Percentiles rank a stretch among this genome's conserved stretches.
Conservation (phyloP, 2,888 invertebrate genomes). For the Antitype chi region DNA sequence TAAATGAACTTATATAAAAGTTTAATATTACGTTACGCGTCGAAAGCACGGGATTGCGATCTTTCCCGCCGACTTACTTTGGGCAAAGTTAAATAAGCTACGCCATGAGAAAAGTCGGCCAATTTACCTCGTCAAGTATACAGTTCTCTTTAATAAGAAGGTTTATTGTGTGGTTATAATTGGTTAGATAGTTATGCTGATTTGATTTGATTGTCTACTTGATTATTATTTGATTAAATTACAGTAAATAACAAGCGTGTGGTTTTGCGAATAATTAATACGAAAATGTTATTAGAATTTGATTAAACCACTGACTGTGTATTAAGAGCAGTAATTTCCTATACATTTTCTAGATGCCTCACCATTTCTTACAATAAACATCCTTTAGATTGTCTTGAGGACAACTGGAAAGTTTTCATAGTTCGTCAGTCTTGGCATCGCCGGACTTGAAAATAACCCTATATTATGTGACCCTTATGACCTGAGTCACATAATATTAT, state of each 20-base stretch:
- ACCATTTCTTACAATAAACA: background rate
- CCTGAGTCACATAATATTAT: background rate
- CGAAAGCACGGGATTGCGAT: slow-evolving; percentile 71
- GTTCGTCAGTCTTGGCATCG: background rate
- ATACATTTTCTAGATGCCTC: background rate
- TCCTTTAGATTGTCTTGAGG: background rate
- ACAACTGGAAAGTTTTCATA: background rate
- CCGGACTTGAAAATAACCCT: background rate
- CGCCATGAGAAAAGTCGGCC: slow-evolving; percentile 69
- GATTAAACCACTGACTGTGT: background rate
- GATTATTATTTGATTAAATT: slow-evolving; percentile 9
- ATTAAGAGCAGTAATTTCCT: background rate
- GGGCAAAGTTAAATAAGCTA: slow-evolving; percentile 79
- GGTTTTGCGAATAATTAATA: background rate
- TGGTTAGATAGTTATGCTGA: background rate
- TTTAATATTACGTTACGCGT: slow-evolving; percentile 71
- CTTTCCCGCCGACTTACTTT: slow-evolving; percentile 72
- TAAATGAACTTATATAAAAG: slow-evolving; percentile 72
- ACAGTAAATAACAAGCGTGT: background rate
- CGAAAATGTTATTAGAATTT: background rate
- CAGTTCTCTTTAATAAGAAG: slow-evolving; percentile 25
- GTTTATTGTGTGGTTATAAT: slow-evolving; percentile 29
- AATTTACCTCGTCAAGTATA: slow-evolving; percentile 67
- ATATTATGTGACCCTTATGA: no score
- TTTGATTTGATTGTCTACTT: slow-evolving; percentile 2